phyloP scores from a whole-genome alignment of 2,797 vertebrate genomes.

The Paratrypauchen microcephalus region DNA sequence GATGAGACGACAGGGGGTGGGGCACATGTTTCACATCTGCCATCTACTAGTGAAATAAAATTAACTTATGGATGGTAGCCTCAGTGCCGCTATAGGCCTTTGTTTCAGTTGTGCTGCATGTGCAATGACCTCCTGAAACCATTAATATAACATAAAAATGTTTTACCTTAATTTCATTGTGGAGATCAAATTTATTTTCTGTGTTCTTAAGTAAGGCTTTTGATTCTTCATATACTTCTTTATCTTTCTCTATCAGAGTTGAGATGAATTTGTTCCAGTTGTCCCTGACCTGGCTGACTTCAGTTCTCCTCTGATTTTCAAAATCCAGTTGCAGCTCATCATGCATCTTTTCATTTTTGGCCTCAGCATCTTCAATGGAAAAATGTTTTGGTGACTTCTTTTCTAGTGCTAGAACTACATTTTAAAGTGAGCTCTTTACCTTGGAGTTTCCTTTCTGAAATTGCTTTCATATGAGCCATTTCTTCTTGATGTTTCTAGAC shows the following conservation, averaged over 20 bases:
- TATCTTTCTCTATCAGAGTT: conserved; percentile 75
- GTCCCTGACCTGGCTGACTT: conserved; percentile 80
- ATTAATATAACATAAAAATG: background rate
- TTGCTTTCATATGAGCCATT: conserved; percentile 65
- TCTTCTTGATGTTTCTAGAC: conserved; percentile 86
- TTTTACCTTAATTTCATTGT: conserved; percentile 66
- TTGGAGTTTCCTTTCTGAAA: conserved; percentile 80
- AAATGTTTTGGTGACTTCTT: background rate
- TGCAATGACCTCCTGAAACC: background rate
- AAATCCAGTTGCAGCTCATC: conserved; percentile 76
- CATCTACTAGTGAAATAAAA: too few relatives aligned
- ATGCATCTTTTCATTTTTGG: conserved; percentile 80
- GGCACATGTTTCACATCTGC: too few relatives aligned
- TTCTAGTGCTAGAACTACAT: background rate
- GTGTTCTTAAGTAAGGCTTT: conserved; percentile 76
- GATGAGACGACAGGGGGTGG: too few relatives aligned
- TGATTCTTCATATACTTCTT: conserved; percentile 75
- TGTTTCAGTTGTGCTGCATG: background rate
- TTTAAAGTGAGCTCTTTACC: conserved; percentile 69
- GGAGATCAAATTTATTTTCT: conserved; percentile 72
- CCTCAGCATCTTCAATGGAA: conserved; percentile 77
- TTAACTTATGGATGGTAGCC: too few relatives aligned
- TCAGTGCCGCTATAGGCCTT: too few relatives aligned
- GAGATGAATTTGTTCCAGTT: conserved; percentile 83
- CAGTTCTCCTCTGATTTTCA: conserved; percentile 78